Base-by-base conservation (phyloP, 1,140 invertebrate genomes). In the Listronotus oregonensis region DNA sequence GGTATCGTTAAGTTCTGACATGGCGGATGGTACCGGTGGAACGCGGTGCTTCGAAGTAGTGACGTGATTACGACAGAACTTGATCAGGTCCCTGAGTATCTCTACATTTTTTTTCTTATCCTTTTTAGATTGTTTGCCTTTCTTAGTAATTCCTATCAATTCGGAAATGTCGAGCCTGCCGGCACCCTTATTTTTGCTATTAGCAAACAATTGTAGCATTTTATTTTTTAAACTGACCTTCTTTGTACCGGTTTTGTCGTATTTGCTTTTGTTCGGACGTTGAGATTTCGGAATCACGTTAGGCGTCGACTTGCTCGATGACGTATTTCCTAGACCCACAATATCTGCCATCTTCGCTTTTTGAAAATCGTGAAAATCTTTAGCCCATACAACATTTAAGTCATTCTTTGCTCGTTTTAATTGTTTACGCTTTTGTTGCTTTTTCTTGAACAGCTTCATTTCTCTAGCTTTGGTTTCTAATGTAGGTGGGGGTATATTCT, bases 71-170 rank as follows among this genome's bases (percentile, higher is more conserved):
- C 40, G 43, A 42, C 54, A 61, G n/a, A 64, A 58, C 15, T 44
- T 64, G 12, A 56, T 27, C 0, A 64, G 32, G 31, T 64, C 55
- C 31, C 18, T 64, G 3, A 62, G 34, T 0, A 68, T 46, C 32
- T 60, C 49, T 9, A 62, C n/a, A 17, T 63, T 60, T 18, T 52
- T 49, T 14, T 59, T 21, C 21, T 67, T 59, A 17, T 40, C 21
- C 15, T 14, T n/a, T 34, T 40, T 51, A 11, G 17, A 37, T 10
- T 14, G 10, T 40, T 27, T 43, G 10, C 51, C 52, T 55, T 44
- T 44, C n/a, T 43, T 32, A 39, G 59, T 55, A 8, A 31, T 12
- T 5, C 52, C 40, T 6, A 47, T 40, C 27, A 54, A 18, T 27
- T 44, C 27, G n/a, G 37, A 46, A 31, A 56, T 10, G n/a, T 56